Percentiles rank a stretch among this genome's conserved stretches.
Evolutionary conservation across 2,888 invertebrate genomes (phyloP).

Genomic region (Phaonia tiefii): DNA sequence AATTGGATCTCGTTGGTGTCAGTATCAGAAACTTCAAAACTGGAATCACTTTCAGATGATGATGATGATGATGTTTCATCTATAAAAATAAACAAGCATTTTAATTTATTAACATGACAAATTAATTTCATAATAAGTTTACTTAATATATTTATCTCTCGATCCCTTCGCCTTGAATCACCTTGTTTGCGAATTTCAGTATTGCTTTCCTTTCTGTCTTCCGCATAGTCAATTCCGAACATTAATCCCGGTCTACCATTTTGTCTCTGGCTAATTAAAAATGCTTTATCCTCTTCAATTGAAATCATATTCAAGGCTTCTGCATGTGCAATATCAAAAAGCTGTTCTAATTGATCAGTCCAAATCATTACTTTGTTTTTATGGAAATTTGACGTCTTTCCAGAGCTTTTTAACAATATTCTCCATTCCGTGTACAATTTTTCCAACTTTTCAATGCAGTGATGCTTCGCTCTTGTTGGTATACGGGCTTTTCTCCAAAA

Average conservation of each 20-base stretch:
- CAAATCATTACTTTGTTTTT: neutral
- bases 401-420: too few relatives aligned
- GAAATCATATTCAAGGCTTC: conserved; percentile 19
- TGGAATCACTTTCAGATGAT: too few relatives aligned
- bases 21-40: too few relatives aligned
- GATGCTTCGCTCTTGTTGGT: too few relatives aligned
- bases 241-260: conserved; percentile 19
- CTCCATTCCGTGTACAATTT: too few relatives aligned
- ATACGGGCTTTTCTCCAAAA: too few relatives aligned
- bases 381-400: neutral
- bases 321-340: too few relatives aligned
- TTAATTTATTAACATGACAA: neutral
- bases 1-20: too few relatives aligned
- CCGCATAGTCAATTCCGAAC: neutral
- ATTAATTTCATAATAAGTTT: too few relatives aligned
- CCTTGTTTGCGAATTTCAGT: neutral
- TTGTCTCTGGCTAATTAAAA: conserved; percentile 20
- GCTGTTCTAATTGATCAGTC: neutral
- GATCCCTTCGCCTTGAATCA: neutral
- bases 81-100: too few relatives aligned
- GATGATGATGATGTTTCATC: neutral
- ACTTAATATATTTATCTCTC: neutral
- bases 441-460: too few relatives aligned
- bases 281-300: too few relatives aligned
- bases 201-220: neutral